Evolutionary conservation across 2,113 vertebrate species (phyloP).

Genomic region (Catharus minimus): DNA sequence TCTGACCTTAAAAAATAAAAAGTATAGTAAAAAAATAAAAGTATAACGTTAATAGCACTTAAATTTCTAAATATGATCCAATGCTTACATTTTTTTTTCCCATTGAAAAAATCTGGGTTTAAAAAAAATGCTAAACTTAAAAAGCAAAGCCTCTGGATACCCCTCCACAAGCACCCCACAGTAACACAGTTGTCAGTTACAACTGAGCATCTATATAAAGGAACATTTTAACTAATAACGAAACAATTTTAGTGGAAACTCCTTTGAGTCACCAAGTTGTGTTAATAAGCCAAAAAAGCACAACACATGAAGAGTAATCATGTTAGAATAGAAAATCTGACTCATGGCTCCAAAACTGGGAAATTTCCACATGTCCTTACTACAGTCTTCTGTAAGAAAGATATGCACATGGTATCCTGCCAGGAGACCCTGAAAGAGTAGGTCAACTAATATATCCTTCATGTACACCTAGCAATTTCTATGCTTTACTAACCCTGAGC

Average conservation of each 20-base stretch:
- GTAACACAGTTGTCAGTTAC: neutral
- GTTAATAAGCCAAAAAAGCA: neutral
- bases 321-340: neutral
- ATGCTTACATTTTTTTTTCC: neutral
- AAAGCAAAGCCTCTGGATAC: neutral
- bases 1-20: neutral
- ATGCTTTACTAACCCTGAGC: neutral
- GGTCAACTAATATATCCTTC: neutral
- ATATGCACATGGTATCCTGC: neutral
- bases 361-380: neutral
- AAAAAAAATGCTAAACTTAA: neutral
- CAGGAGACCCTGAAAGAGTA: neutral
- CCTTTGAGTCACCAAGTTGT: neutral
- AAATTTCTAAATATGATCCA: neutral
- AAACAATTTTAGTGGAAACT: neutral
- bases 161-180: neutral
- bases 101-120: neutral
- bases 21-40: neutral
- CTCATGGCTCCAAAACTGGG: neutral
- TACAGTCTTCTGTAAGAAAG: neutral
- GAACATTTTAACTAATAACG: neutral
- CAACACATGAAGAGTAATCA: neutral
- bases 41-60: neutral
- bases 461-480: constrained; percentile 22
- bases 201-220: neutral